Evolutionary conservation across 2,888 invertebrate genomes (phyloP).

Genomic region (Gnatocerus cornutus): DNA sequence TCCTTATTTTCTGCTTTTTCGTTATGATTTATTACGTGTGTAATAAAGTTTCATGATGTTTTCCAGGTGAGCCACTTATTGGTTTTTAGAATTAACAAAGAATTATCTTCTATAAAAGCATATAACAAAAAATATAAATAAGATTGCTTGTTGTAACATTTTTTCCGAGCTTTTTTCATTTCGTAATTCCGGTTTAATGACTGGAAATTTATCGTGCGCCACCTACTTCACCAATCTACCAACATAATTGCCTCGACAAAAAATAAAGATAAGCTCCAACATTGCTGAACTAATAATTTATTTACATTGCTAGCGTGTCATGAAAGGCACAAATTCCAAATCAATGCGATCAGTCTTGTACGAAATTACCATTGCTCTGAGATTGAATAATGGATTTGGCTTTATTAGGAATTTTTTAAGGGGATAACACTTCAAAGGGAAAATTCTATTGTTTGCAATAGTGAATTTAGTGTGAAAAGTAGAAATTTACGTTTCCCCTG

Average conservation of each 20-base stretch:
- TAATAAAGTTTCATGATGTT: conserved; percentile 17
- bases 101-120: conserved; percentile 3
- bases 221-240: conserved; percentile 12
- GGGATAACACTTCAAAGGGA: background rate
- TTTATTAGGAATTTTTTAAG: background rate
- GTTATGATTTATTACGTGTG: conserved; percentile 18
- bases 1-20: background rate
- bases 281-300: conserved; percentile 20
- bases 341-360: conserved; percentile 3
- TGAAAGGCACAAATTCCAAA: conserved; percentile 3
- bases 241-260: conserved; percentile 29
- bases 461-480: too few species aligned
- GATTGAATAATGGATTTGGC: background rate
- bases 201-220: conserved; percentile 23
- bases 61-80: conserved; percentile 6
- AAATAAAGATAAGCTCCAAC: conserved; percentile 16
- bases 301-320: conserved; percentile 10
- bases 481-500: too few species aligned
- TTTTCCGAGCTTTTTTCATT: conserved; percentile 14
- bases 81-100: conserved; percentile 5
- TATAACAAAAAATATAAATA: too few species aligned
- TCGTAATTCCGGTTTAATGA: conserved; percentile 23
- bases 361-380: too few species aligned
- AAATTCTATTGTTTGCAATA: too few species aligned
- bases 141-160: too few species aligned